Evolutionary conservation across 2,113 vertebrate species (phyloP).

Genomic region (Melospiza georgiana): DNA sequence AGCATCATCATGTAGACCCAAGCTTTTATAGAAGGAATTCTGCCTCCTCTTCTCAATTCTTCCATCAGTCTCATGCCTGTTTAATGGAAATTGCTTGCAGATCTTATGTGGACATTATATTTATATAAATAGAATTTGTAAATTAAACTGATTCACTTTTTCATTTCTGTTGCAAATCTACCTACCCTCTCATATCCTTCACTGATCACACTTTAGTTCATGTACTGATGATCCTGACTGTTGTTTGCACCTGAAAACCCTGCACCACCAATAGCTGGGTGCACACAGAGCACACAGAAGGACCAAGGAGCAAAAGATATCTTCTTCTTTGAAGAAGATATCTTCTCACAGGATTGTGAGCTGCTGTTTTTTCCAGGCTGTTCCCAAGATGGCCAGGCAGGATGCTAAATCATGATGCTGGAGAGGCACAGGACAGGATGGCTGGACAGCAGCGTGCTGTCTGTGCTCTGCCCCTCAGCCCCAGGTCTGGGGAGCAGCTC

Average conservation of each 20-base stretch:
- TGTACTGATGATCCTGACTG: neutral
- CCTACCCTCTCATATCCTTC: neutral
- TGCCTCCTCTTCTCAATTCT: neutral
- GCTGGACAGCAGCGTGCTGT: rapidly evolving
- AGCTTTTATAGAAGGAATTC: neutral
- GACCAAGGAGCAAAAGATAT: neutral
- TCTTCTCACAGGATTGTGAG: neutral
- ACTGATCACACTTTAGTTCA: neutral
- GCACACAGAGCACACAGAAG: neutral
- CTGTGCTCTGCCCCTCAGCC: neutral
- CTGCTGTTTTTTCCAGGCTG: neutral
- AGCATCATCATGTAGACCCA: neutral
- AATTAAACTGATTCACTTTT: neutral
- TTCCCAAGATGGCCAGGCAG: neutral
- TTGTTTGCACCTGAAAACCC: neutral
- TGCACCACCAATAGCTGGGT: neutral
- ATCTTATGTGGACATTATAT: neutral
- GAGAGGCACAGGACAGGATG: neutral
- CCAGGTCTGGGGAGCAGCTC: rapidly evolving
- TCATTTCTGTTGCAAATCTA: neutral
- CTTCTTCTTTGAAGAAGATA: neutral
- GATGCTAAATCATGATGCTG: neutral
- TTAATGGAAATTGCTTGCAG: neutral
- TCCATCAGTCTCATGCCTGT: neutral
- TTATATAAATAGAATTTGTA: neutral